Base-by-base conservation (phyloP, 2,113 vertebrate species). In the Colaptes auratus region DNA sequence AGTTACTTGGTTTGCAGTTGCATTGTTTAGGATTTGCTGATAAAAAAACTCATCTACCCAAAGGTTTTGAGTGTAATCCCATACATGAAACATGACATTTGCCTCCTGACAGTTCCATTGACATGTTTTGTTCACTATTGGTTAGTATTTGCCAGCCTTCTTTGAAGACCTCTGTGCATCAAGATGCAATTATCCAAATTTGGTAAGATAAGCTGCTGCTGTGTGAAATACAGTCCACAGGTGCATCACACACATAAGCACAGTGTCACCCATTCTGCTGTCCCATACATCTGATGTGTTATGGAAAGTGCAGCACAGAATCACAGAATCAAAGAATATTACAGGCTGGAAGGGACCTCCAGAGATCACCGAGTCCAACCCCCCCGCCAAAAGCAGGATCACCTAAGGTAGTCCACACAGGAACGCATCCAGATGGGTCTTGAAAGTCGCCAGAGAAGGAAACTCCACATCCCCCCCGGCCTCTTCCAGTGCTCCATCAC, bases 1-100 rank as follows among this genome's bases (percentile, higher is more conserved):
- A 97, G 92, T 91, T 92, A 93, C 30, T 82, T 53, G 78, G 25
- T 95, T 93, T 93, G 65, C 75, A 90, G 86, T 95, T 78, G 76
- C 72, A 78, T 95, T 94, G 73, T 79, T 96, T 85, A 86, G 75
- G 80, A 78, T 59, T 67, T 77, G 36, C 77, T 1, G 16, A 59
- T 48, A 61, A 82, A 72, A 80, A 58, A 14, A 71, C 10, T 4
- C 39, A 35, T 21, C 17, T 58, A 18, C 61, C 56, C 35, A 74
- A 56, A 48, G 30, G 35, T 88, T 71, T 76, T 50, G 67, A 63
- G 30, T 59, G 27, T 6, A 42, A 76, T 66, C 18, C 50, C 28
- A 12, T 67, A 85, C 89, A 67, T 42, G 15, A 46, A 71, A 59
- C 1, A 0, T n/a, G 13, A 17, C 7, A 6, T 63, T 89, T 72